Base-by-base conservation (phyloP, 1,140 invertebrate genomes). In the Listronotus oregonensis region DNA sequence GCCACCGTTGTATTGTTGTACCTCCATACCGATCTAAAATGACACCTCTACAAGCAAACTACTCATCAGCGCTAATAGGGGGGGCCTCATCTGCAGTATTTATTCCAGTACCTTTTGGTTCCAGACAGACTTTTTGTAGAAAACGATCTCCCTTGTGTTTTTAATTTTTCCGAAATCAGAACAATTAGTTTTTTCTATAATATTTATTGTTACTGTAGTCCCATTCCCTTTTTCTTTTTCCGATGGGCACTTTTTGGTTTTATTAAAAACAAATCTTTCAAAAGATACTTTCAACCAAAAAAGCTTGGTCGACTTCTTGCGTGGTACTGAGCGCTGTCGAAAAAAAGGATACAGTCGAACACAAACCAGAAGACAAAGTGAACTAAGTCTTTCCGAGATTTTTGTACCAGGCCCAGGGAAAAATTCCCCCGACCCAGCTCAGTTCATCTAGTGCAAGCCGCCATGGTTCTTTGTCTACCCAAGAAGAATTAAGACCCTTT, bases 201-300 rank as follows among this genome's bases (percentile, higher is more conserved):
- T 79, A 68, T 86, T 85, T 75, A 83, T 81, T n/a, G 75, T 85
- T 44, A 79, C 81, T 6, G 80, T 83, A 0, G 77, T 83, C 12
- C 69, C 85, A 9, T 69, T 85, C 27, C 80, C 81, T n/a, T 4
- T 84, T 82, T 66, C 63, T 86, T 1, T 71, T 86, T 31, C 85
- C 85, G 1, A 85, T 86, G n/a, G 81, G 72, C 75, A 1, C 75
- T 86, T 7, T 72, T 86, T 11, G 82, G 85, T 32, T 83, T 73
- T 82, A 85, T 71, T 86, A 85, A 73, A 81, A 85, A 47, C 75
- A 79, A 55, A 86, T 86, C 57, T 85, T 86, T 65, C 79, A 82
- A 59, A 84, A 84, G 57, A 81, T 85, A 49, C 67, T 84, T 44
- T 78, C 82, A 15, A 84, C 82, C 0, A 78, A 82, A 66, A 80